phyloP scores from a whole-genome alignment of 2,888 invertebrate genomes.

The Apoda limacodes region DNA sequence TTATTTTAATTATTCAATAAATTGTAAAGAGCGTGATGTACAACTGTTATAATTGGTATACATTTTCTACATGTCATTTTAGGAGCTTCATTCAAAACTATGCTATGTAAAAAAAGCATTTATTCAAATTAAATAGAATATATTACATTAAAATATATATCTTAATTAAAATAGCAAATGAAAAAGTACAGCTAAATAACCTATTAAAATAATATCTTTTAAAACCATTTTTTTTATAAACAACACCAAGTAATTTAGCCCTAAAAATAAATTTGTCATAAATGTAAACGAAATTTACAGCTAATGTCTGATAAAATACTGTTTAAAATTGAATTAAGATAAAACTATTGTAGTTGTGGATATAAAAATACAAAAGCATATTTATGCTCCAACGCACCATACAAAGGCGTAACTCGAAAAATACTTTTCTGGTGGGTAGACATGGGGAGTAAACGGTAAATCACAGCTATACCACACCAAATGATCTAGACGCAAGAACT shows the following conservation, averaged over 20 bases:
- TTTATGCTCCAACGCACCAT: conserved; percentile 50
- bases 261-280: conserved; percentile 44
- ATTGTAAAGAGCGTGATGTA: no score
- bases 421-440: conserved; percentile 48
- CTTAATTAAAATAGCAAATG: conserved; percentile 66
- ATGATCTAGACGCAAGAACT: no score
- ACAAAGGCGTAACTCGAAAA: conserved; percentile 52
- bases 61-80: no score
- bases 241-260: conserved; percentile 53
- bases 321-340: conserved; percentile 35
- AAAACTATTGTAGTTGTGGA: conserved; percentile 24
- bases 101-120: conserved; percentile 69
- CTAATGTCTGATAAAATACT: conserved; percentile 52
- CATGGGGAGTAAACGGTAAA: no score
- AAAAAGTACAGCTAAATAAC: conserved; percentile 62
- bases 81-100: no score
- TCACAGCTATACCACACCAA: no score
- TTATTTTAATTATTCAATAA: no score
- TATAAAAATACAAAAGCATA: conserved; percentile 69
- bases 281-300: conserved; percentile 47
- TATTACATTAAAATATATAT: conserved; percentile 68
- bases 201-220: conserved; percentile 62
- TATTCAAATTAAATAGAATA: conserved; percentile 67
- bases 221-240: conserved; percentile 45
- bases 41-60: no score